These are phyloP conservation scores for Punctoribates punctum DNA, from an alignment of 2,888 invertebrate genomes.

Conservation along the genomic window DNA sequence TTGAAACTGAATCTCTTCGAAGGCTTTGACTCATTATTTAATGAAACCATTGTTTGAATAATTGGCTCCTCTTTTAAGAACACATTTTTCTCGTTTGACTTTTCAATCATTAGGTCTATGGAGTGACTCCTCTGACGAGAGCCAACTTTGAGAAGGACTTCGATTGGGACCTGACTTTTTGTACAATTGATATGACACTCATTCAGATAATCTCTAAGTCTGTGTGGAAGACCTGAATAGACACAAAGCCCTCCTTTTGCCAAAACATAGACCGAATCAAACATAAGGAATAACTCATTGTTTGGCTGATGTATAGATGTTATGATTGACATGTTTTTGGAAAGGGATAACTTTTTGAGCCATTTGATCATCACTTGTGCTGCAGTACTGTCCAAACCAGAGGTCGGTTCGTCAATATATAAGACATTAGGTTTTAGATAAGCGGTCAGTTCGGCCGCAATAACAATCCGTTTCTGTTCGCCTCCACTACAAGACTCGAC, in stretches of 20 bases:
- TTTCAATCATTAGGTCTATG: too few relatives aligned
- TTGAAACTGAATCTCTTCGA: background rate
- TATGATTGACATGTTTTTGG: background rate
- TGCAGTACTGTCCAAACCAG: constrained; percentile 1
- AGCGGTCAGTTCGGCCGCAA: background rate
- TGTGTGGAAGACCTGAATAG: background rate
- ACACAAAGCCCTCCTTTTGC: background rate
- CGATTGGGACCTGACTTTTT: background rate
- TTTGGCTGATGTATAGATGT: constrained; percentile 24
- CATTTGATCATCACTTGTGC: background rate
- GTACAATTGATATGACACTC: background rate
- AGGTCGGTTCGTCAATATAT: constrained; percentile 19
- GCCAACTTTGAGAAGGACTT: background rate
- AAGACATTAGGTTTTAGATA: background rate
- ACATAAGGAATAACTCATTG: background rate
- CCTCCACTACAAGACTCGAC: constrained; percentile 1
- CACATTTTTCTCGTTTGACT: too few relatives aligned
- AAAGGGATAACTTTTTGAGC: background rate
- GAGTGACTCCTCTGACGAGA: too few relatives aligned
- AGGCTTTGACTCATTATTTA: too few relatives aligned
- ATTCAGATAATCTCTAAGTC: background rate
- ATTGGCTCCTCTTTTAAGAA: too few relatives aligned
- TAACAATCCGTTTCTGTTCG: background rate
- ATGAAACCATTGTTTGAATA: background rate
- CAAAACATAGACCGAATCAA: background rate